Evolutionary conservation across 2,113 vertebrate genomes (phyloP).

Genomic region (Onychostruthus taczanowskii): DNA sequence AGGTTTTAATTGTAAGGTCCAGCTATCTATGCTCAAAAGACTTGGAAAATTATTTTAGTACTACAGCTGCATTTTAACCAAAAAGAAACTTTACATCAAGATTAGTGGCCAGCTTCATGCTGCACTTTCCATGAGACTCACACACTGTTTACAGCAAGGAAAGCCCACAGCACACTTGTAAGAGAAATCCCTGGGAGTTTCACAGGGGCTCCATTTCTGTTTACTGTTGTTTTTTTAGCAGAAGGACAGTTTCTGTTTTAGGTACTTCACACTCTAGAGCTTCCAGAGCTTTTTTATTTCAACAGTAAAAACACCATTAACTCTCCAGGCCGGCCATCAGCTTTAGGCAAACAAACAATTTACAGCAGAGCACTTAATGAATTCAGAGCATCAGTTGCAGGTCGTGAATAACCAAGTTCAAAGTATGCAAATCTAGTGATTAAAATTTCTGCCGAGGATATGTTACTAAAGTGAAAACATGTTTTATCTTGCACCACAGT

Average conservation of each 20-base stretch:
- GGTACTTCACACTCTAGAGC: background rate
- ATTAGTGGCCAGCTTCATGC: background rate
- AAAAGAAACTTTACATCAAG: background rate
- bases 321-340: background rate
- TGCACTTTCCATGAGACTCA: background rate
- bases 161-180: background rate
- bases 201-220: background rate
- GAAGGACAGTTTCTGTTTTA: background rate
- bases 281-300: background rate
- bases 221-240: background rate
- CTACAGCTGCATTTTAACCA: background rate
- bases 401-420: slow-evolving; percentile 8
- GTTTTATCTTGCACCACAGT: slow-evolving; percentile 7
- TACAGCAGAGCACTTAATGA: background rate
- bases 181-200: background rate
- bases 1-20: background rate
- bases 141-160: fast-evolving
- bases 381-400: background rate
- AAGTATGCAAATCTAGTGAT: background rate
- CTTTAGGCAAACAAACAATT: background rate
- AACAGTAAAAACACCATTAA: background rate
- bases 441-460: slow-evolving; percentile 4
- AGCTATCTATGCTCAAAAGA: background rate
- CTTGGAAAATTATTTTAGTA: background rate
- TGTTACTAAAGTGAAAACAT: background rate